These are phyloP conservation scores for Mustela nigripes DNA, from an alignment of 2,113 vertebrate species.

Conservation along the genomic window DNA sequence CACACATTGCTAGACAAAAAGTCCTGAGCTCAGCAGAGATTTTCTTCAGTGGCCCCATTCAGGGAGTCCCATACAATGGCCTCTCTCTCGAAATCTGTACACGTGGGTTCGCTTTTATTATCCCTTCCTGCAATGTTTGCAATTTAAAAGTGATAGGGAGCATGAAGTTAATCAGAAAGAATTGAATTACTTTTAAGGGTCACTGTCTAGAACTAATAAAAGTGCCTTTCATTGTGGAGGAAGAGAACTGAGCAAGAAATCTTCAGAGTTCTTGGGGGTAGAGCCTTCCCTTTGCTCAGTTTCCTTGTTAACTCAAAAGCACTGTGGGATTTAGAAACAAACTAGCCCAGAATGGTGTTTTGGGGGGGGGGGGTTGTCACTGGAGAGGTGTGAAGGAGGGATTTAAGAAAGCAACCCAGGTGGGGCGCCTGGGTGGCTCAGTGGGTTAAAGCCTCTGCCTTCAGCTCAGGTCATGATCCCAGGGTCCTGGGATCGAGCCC, in stretches of 20 bases:
- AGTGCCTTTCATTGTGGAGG: neutral
- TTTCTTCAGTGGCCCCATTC: neutral
- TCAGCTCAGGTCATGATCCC: no score
- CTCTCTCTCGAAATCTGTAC: neutral
- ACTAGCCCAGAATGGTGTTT: neutral
- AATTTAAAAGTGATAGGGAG: neutral
- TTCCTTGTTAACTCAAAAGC: neutral
- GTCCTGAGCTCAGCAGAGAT: neutral
- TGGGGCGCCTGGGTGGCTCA: no score
- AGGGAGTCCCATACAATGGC: neutral
- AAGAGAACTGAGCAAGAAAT: neutral
- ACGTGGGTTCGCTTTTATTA: neutral
- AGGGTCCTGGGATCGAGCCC: no score
- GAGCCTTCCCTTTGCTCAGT: neutral
- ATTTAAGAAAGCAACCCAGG: neutral
- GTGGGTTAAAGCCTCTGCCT: no score
- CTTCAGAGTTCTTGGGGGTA: neutral
- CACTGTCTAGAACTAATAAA: conserved; percentile 24
- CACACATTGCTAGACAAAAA: neutral
- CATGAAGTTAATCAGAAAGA: conserved; percentile 5
- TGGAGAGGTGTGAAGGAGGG: neutral
- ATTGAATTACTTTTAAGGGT: neutral
- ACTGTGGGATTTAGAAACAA: neutral
- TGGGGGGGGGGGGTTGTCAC: neutral
- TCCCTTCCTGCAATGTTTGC: neutral